Percentiles rank a stretch among this genome's conserved stretches.
phyloP scores from a whole-genome alignment of 2,113 vertebrate species.

The Tyto alba region DNA sequence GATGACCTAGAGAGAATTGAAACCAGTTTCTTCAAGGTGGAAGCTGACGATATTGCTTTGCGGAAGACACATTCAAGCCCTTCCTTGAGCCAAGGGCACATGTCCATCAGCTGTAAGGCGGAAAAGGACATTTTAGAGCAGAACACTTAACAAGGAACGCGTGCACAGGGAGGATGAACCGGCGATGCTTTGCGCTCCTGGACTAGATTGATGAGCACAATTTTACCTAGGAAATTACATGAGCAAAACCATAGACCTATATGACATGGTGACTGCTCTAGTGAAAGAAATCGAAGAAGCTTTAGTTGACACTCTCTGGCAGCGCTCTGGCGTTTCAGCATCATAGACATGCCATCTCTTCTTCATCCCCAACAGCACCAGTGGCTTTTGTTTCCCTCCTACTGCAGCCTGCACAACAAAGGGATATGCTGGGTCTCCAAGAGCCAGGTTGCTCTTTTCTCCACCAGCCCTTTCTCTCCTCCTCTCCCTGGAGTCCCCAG shows the following conservation, averaged over 20 bases:
- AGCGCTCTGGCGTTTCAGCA: constrained; percentile 37
- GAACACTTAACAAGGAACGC: constrained; percentile 73
- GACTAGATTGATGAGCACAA: constrained; percentile 69
- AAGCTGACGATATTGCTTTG: constrained; percentile 79
- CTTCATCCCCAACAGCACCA: not conserved
- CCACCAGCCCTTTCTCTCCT: not conserved
- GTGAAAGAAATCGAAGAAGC: constrained; percentile 41
- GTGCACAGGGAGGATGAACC: not conserved
- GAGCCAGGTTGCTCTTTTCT: not conserved
- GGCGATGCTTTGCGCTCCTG: constrained; percentile 2
- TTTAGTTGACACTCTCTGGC: constrained; percentile 55
- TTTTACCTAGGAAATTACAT: constrained; percentile 31
- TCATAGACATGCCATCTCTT: constrained; percentile 16
- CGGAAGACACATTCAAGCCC: constrained; percentile 95
- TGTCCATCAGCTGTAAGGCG: constrained; percentile 72
- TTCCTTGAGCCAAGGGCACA: constrained; percentile 86
- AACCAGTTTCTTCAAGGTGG: constrained; percentile 79
- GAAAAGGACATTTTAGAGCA: constrained; percentile 68
- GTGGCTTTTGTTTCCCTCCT: constrained; percentile 36
- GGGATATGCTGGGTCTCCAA: not conserved
- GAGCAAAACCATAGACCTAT: not conserved
- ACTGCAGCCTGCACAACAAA: constrained; percentile 37
- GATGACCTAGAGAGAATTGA: constrained; percentile 95
- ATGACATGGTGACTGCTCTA: constrained; percentile 27
- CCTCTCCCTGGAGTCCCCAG: not conserved